Evolutionary conservation across 2,113 vertebrate genomes (phyloP).

Genomic region (Brachyhypopomus gauderio): DNA sequence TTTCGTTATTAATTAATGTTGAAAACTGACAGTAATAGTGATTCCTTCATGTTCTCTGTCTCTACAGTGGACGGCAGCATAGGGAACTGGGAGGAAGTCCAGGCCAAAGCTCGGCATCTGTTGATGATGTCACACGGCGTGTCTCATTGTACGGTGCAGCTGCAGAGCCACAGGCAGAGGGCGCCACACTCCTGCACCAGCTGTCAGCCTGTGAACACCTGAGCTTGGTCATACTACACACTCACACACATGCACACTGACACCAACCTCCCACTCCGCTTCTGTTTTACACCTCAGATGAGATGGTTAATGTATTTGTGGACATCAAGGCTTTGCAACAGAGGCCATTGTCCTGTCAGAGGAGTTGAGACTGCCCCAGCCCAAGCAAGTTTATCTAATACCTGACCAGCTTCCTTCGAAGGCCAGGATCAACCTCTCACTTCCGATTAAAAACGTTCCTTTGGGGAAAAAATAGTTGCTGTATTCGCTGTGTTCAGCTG

Average conservation of each 20-base stretch:
- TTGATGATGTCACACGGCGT: constrained; percentile 87
- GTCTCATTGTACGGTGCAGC: constrained; percentile 89
- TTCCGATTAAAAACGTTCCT: too few relatives aligned
- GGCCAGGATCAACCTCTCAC: too few relatives aligned
- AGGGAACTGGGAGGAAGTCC: constrained; percentile 91
- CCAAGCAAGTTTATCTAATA: neutral
- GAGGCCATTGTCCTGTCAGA: neutral
- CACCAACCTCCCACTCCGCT: neutral
- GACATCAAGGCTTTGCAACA: constrained; percentile 13
- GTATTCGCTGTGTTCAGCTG: too few relatives aligned
- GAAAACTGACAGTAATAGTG: neutral
- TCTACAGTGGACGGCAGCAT: constrained; percentile 84
- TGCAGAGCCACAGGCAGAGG: constrained; percentile 85
- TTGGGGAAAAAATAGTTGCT: too few relatives aligned
- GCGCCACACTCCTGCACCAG: constrained; percentile 74
- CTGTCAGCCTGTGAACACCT: constrained; percentile 82
- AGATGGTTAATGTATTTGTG: neutral
- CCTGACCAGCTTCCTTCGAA: neutral
- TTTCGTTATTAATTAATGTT: too few relatives aligned
- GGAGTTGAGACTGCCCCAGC: neutral
- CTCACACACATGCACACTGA: constrained; percentile 19
- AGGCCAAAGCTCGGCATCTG: constrained; percentile 85
- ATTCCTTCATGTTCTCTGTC: constrained; percentile 38
- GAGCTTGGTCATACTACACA: constrained; percentile 53
- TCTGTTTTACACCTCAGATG: neutral